Percentiles rank a stretch among this genome's conserved stretches.
phyloP scores from a whole-genome alignment of 2,113 vertebrate genomes.

The Hippocampus zosterae region DNA sequence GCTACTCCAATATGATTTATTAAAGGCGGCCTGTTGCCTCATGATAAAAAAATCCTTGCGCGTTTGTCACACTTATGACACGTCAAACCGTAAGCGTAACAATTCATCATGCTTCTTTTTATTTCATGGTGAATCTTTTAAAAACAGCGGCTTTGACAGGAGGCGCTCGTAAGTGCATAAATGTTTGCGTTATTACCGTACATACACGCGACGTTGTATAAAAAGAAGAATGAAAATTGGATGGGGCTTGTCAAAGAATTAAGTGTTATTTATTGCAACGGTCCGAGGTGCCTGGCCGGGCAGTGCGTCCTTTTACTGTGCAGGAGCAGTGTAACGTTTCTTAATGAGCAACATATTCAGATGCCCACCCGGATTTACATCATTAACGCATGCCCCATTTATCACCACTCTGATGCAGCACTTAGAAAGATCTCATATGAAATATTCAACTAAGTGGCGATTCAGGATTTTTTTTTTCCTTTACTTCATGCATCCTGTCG shows the following conservation, averaged over 20 bases:
- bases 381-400: not conserved
- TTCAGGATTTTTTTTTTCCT: not conserved
- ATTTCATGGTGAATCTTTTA: not conserved
- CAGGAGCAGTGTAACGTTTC: not conserved
- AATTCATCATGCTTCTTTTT: not conserved
- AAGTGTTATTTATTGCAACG: conserved; percentile 5
- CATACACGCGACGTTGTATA: not conserved
- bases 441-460: not conserved
- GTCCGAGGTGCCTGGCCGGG: not conserved
- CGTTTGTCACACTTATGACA: not conserved
- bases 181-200: conserved; percentile 1
- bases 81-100: not conserved
- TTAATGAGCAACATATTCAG: not conserved
- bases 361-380: not conserved
- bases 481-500: no score
- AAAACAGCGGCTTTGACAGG: not conserved
- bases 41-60: not conserved
- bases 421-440: not conserved
- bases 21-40: not conserved
- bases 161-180: not conserved
- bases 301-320: not conserved
- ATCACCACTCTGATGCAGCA: not conserved
- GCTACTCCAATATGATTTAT: not conserved
- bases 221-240: conserved; percentile 1
- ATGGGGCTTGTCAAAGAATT: not conserved